phyloP scores from a whole-genome alignment of 2,797 vertebrate species.

The Tarsius wallacei region DNA sequence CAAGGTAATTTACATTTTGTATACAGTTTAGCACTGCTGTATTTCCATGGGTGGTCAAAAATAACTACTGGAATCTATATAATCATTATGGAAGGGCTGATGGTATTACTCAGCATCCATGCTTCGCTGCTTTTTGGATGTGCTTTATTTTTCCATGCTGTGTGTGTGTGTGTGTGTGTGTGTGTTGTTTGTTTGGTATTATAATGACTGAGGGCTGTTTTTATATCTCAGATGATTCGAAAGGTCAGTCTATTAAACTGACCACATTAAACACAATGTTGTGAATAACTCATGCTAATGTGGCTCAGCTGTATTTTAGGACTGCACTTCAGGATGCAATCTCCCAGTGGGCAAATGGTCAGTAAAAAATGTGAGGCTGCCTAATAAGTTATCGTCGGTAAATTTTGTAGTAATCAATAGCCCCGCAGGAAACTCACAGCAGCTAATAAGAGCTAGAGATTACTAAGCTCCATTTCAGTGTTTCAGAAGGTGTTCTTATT shows the following conservation, averaged over 20 bases:
- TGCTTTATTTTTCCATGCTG: slow-evolving; percentile 48
- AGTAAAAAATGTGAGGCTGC: not conserved
- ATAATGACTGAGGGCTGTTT: slow-evolving; percentile 45
- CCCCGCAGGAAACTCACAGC: not conserved
- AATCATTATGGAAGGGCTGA: not conserved
- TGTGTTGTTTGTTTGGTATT: not conserved
- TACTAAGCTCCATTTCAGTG: not conserved
- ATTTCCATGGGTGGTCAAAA: not conserved
- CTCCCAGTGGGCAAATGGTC: not conserved
- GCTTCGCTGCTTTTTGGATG: not conserved
- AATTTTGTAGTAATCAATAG: not conserved
- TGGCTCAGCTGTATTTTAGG: not conserved
- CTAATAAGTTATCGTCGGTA: slow-evolving; percentile 9
- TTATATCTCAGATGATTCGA: slow-evolving; percentile 31
- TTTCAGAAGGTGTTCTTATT: not conserved
- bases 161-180: not conserved
- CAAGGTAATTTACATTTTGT: slow-evolving; percentile 12
- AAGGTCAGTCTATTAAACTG: slow-evolving; percentile 12
- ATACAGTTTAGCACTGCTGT: not conserved
- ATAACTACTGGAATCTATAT: not conserved
- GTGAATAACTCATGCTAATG: slow-evolving; percentile 13
- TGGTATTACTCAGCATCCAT: not conserved
- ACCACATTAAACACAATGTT: slow-evolving; percentile 17
- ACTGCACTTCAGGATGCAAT: not conserved
- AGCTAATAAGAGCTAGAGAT: not conserved